Conservation (phyloP, 2,797 vertebrate species). For the Fundulus diaphanus region DNA sequence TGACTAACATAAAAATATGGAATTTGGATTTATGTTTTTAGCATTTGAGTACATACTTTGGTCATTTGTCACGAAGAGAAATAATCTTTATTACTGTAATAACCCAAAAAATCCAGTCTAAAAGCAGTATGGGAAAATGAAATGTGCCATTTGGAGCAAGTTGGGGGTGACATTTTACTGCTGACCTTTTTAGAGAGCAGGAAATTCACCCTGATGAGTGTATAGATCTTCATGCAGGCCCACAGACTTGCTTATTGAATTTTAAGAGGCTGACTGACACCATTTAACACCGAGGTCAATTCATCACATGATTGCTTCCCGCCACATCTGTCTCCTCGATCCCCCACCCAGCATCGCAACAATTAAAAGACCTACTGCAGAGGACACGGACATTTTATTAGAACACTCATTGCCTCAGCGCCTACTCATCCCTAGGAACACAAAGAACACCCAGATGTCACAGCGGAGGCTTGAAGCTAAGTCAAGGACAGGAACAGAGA, state of each 20-base stretch:
- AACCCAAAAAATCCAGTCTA: background rate
- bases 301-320: constrained; percentile 69
- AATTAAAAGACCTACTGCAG: constrained; percentile 58
- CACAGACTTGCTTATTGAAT: constrained; percentile 71
- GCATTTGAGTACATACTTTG: background rate
- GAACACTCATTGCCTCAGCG: constrained; percentile 30
- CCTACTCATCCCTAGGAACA: constrained; percentile 18
- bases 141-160: constrained; percentile 10
- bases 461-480: constrained; percentile 11
- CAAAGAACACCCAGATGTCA: constrained; percentile 38
- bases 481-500: constrained; percentile 21
- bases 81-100: constrained; percentile 1
- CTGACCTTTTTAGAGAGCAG: constrained; percentile 58
- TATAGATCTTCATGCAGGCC: constrained; percentile 52
- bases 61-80: background rate
- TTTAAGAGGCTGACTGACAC: constrained; percentile 75
- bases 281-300: constrained; percentile 73
- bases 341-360: constrained; percentile 38
- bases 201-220: constrained; percentile 68
- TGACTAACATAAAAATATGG: background rate
- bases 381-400: constrained; percentile 31
- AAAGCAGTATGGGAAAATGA: constrained; percentile 2
- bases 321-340: constrained; percentile 55
- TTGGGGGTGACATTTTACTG: constrained; percentile 45
- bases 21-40: background rate